Evolutionary conservation across 2,113 vertebrate genomes (phyloP), one percentile per base, ranked within the genome.

Genomic region (Chlamydotis undulata): DNA sequence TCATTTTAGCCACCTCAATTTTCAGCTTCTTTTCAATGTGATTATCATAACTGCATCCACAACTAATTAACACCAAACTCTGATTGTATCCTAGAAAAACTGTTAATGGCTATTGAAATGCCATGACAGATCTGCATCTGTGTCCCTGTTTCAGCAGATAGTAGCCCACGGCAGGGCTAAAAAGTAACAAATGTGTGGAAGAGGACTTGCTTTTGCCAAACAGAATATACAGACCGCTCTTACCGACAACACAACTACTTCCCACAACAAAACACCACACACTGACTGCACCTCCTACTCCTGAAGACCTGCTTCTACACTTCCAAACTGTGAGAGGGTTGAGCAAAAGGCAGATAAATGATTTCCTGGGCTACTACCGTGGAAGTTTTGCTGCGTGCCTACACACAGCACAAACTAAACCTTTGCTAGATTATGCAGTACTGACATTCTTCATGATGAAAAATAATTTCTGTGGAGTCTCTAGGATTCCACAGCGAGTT

Each of bases 1-100:
- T 91, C 56, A 71, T 87, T 97, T 93, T 53, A 87, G 35, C 41
- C 24, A 87, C 49, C 35, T 90, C 73, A 43, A 39, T 91, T 78
- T 94, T 70, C 50, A 80, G 41, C 53, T 79, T 78, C 61, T 91
- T 95, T 86, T 78, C 75, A 67, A 80, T 25, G 9, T 37, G 31
- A 84, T 91, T 78, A 86, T 73, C 15, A 3, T 45, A 83, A 83
- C 47, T 96, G 77, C 68, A 83, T 75, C 90, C 69, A 75, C 63
- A 91, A 63, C 64, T 91, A 93, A 92, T 92, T 91, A 95, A 93
- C 67, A 83, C 39, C 68, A 77, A 93, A 93, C 25, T 69, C 45
- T 50, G 49, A 78, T 1, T 15, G 37, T 45, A 89, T 75, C 87
- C 73, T 83, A 71, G 56, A 59, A 59, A 84, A 94, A 33, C 33